A percentile compares a stretch with the other conserved stretches of the same genome.
Evolutionary conservation across 2,113 vertebrate species (phyloP).

Genomic region (Perca schrenkii): DNA sequence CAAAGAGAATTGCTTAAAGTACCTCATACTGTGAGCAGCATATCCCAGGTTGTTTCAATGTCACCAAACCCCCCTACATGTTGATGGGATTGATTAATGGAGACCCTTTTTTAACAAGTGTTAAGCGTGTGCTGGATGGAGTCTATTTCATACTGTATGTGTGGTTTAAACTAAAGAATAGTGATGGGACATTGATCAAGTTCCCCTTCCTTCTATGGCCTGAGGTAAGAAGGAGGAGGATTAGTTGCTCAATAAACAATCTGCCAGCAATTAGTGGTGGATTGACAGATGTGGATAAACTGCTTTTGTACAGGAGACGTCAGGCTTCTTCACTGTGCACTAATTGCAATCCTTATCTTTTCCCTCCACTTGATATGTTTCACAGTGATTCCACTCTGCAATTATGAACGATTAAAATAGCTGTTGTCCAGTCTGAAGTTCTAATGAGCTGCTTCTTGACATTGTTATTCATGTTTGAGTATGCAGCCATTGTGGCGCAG

Average conservation of each 20-base stretch:
- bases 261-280: conserved; percentile 56
- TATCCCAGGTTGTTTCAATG: conserved; percentile 57
- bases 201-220: conserved; percentile 23
- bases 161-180: conserved; percentile 45
- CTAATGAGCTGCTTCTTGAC: conserved; percentile 2
- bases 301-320: conserved; percentile 26
- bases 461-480: conserved; percentile 5
- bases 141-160: conserved; percentile 53
- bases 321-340: conserved; percentile 37
- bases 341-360: conserved; percentile 52
- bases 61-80: conserved; percentile 21
- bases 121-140: conserved; percentile 38
- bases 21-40: conserved; percentile 36
- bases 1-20: conserved; percentile 65
- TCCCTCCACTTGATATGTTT: conserved; percentile 12
- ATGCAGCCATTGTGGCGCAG: background rate
- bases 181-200: conserved; percentile 71
- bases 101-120: conserved; percentile 30
- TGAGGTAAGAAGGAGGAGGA: conserved; percentile 60
- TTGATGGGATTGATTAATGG: conserved; percentile 65
- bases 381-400: background rate
- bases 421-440: conserved; percentile 5
- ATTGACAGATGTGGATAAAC: conserved; percentile 48
- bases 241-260: conserved; percentile 82
- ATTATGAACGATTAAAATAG: conserved; percentile 37